These are phyloP conservation scores for Lepidocyrtoides sp. DNA, from an alignment of 2,888 invertebrate genomes.

Conservation along the genomic window DNA sequence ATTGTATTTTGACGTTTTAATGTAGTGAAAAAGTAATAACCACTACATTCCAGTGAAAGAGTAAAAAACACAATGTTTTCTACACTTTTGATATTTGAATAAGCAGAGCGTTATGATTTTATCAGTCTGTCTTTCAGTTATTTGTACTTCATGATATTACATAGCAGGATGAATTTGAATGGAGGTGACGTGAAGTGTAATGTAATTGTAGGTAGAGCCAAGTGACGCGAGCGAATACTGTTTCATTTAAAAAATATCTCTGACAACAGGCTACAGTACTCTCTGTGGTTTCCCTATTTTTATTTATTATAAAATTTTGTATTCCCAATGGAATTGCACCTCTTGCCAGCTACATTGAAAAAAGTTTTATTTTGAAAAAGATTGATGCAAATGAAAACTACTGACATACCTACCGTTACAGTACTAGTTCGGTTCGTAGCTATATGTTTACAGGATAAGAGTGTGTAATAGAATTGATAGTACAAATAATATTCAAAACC, in stretches of 20 bases:
- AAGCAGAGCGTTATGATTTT: too few relatives aligned
- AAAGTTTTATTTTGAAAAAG: slow-evolving; percentile 7
- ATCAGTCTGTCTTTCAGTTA: too few relatives aligned
- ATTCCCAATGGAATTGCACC: neutral
- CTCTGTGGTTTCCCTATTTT: neutral
- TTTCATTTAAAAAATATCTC: neutral
- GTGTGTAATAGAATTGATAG: too few relatives aligned
- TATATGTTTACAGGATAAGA: neutral
- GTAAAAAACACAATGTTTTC: too few relatives aligned
- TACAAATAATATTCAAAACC: too few relatives aligned
- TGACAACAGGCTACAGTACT: neutral
- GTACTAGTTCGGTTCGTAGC: neutral
- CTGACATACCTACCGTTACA: neutral
- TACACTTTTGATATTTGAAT: too few relatives aligned
- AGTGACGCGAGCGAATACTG: too few relatives aligned
- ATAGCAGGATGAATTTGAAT: neutral
- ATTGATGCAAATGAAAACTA: neutral
- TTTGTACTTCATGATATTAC: too few relatives aligned
- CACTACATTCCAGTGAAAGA: too few relatives aligned
- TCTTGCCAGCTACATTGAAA: neutral
- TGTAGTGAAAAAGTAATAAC: too few relatives aligned
- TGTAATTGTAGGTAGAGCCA: neutral
- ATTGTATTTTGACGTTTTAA: too few relatives aligned
- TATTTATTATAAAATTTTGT: neutral
- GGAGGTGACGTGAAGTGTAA: neutral